Conservation (phyloP, 2,888 invertebrate genomes). For the Dusona sp. region DNA sequence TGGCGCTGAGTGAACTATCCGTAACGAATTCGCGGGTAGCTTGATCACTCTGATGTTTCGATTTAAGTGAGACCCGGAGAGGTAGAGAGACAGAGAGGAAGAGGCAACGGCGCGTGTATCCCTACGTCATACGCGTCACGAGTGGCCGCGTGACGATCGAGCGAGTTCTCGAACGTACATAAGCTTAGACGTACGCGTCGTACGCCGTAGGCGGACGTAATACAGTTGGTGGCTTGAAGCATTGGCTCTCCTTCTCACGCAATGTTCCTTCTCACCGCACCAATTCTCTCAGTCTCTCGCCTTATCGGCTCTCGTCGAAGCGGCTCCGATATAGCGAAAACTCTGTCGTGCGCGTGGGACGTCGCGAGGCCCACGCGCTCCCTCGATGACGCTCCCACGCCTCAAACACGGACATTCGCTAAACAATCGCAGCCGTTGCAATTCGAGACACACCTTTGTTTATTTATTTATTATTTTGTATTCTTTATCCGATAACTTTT, state of each 20-base stretch:
- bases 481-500: neutral
- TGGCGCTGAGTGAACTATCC: conserved; percentile 56
- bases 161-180: conserved; percentile 41
- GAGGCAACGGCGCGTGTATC: conserved; percentile 50
- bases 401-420: conserved; percentile 55
- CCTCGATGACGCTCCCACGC: conserved; percentile 33
- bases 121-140: conserved; percentile 67
- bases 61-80: conserved; percentile 38
- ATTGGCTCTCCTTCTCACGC: conserved; percentile 24
- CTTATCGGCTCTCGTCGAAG: conserved; percentile 59
- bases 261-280: conserved; percentile 41
- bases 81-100: conserved; percentile 33
- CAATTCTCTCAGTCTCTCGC: conserved; percentile 60
- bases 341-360: conserved; percentile 60
- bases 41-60: conserved; percentile 24
- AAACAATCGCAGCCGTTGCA: conserved; percentile 51
- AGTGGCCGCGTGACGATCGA: conserved; percentile 63
- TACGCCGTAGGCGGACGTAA: conserved; percentile 49
- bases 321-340: conserved; percentile 59
- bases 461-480: conserved; percentile 16
- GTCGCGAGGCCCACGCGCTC: conserved; percentile 55
- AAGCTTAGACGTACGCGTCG: conserved; percentile 16
- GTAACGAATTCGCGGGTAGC: conserved; percentile 49
- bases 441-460: conserved; percentile 47
- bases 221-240: conserved; percentile 35